phyloP scores from a whole-genome alignment of 2,888 invertebrate genomes.

The Rhagonycha lutea region DNA sequence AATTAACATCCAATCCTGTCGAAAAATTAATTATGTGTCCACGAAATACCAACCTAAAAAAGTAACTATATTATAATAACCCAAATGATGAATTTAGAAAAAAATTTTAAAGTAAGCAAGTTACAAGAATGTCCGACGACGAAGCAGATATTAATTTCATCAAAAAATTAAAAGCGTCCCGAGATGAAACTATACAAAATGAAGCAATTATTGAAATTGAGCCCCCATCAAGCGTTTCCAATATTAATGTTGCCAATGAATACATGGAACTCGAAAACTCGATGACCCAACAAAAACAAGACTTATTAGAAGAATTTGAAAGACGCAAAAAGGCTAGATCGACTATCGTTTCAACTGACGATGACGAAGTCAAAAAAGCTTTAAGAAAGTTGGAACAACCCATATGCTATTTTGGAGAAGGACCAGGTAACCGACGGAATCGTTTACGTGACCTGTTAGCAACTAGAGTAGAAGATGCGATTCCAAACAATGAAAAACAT shows the following conservation, averaged over 20 bases:
- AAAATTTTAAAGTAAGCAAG: neutral
- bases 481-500: constrained; percentile 82
- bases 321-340: constrained; percentile 89
- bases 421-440: constrained; percentile 93
- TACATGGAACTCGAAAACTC: constrained; percentile 88
- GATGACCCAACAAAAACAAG: constrained; percentile 86
- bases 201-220: constrained; percentile 70
- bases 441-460: constrained; percentile 88
- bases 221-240: constrained; percentile 69
- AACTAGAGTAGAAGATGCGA: constrained; percentile 86
- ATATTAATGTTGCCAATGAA: constrained; percentile 59
- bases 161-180: constrained; percentile 77
- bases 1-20: no score
- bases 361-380: constrained; percentile 91
- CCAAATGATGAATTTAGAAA: neutral
- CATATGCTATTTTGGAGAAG: constrained; percentile 97
- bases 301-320: constrained; percentile 94
- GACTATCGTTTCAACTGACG: constrained; percentile 97
- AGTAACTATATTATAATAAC: neutral
- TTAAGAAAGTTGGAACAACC: constrained; percentile 93
- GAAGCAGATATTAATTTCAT: constrained; percentile 77
- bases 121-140: constrained; percentile 75
- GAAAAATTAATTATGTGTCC: no score
- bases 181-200: constrained; percentile 85
- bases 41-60: neutral